Percentiles rank a stretch among this genome's conserved stretches.
phyloP scores from a whole-genome alignment of 2,113 vertebrate genomes.

The Nyctereutes procyonoides region DNA sequence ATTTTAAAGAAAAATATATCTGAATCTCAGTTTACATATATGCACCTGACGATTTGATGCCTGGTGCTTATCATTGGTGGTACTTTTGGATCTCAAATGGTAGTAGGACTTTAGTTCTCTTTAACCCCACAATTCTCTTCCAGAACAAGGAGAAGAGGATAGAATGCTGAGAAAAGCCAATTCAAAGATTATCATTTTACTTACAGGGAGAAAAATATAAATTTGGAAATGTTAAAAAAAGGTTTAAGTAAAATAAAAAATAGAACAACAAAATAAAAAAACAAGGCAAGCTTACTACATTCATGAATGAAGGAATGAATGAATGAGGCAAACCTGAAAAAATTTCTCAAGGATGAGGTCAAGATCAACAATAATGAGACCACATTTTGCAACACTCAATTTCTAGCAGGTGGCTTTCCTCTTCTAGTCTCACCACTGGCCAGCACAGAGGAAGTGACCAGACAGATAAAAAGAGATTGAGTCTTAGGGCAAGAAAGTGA shows the following conservation, averaged over 20 bases:
- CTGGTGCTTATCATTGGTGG: background rate
- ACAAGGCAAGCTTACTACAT: background rate
- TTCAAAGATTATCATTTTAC: slow-evolving; percentile 19
- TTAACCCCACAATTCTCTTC: background rate
- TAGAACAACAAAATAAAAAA: background rate
- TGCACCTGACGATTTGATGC: background rate
- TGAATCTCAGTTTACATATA: background rate
- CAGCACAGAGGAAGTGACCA: background rate
- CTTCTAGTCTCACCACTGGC: background rate
- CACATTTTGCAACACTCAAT: background rate
- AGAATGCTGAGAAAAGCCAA: slow-evolving; percentile 52
- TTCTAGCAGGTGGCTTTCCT: slow-evolving; percentile 34
- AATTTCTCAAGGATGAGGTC: background rate
- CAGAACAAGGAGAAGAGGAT: background rate
- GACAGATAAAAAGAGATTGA: background rate
- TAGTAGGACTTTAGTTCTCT: slow-evolving; percentile 40
- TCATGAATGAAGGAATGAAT: background rate
- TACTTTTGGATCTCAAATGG: background rate
- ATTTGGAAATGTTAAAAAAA: slow-evolving; percentile 25
- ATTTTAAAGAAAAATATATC: background rate
- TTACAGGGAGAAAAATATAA: slow-evolving; percentile 32
- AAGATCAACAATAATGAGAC: background rate
- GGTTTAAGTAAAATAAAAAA: background rate
- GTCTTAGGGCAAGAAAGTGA: background rate
- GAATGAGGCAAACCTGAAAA: slow-evolving; percentile 9